Conservation (phyloP, 2,797 vertebrate species). For the Betta splendens region DNA sequence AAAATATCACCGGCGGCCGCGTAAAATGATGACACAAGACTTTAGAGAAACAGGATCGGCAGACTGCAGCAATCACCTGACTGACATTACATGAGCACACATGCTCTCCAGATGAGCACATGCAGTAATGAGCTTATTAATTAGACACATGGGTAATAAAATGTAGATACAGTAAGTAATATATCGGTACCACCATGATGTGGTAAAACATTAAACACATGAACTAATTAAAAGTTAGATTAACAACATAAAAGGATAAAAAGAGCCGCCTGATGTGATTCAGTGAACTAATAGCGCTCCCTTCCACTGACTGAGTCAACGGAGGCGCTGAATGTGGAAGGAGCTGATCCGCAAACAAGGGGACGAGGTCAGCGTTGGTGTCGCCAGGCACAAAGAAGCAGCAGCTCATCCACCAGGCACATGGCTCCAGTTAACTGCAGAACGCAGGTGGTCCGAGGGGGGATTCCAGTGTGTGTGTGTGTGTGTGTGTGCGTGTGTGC, state of each 20-base stretch:
- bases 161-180: no score
- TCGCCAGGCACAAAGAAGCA: slow-evolving; percentile 66
- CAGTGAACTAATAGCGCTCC: slow-evolving; percentile 12
- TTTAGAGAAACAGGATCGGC: slow-evolving; percentile 14
- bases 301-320: slow-evolving; percentile 3
- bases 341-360: slow-evolving; percentile 29
- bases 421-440: slow-evolving; percentile 79
- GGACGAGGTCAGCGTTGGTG: slow-evolving; percentile 43
- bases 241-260: not conserved
- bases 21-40: slow-evolving; percentile 11
- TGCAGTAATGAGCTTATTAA: not conserved
- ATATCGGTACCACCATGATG: no score
- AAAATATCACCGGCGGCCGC: slow-evolving; percentile 6
- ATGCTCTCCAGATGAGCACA: slow-evolving; percentile 15
- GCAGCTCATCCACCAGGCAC: slow-evolving; percentile 67
- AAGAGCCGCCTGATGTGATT: not conserved
- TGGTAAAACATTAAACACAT: not conserved
- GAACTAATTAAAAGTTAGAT: no score
- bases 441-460: slow-evolving; percentile 76
- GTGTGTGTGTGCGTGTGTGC: slow-evolving; percentile 14
- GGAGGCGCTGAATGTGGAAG: slow-evolving; percentile 5
- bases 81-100: slow-evolving; percentile 15
- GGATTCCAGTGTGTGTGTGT: slow-evolving; percentile 64
- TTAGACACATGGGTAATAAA: not conserved
- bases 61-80: slow-evolving; percentile 33